These are phyloP conservation scores for Peromyscus californicus DNA, from an alignment of 2,113 vertebrate genomes.

Conservation along the genomic window DNA sequence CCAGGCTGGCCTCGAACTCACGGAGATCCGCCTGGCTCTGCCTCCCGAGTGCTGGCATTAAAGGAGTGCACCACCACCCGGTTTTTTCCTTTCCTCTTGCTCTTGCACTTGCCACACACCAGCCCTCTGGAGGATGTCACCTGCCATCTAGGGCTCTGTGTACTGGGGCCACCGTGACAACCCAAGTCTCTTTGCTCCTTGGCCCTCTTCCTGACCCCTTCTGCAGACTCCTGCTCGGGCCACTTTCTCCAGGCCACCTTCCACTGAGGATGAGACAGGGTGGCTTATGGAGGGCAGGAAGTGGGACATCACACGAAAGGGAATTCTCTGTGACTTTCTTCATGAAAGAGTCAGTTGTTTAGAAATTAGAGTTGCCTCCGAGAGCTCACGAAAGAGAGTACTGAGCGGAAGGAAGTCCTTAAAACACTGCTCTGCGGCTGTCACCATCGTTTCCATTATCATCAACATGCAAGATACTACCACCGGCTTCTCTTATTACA, in stretches of 20 bases:
- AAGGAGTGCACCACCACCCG: too few relatives aligned
- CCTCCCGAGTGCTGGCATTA: too few relatives aligned
- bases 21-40: too few relatives aligned
- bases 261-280: not conserved
- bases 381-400: not conserved
- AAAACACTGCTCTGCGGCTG: too few relatives aligned
- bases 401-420: not conserved
- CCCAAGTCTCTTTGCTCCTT: not conserved
- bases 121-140: not conserved
- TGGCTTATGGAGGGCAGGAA: not conserved
- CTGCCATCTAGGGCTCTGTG: too few relatives aligned
- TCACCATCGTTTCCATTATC: not conserved
- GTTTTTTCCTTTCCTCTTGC: not conserved
- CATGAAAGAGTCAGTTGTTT: not conserved
- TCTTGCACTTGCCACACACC: not conserved
- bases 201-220: not conserved
- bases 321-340: not conserved
- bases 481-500: not conserved
- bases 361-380: not conserved
- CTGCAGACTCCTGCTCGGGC: too few relatives aligned
- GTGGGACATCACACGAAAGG: not conserved
- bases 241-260: not conserved
- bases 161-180: not conserved
- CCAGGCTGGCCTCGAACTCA: too few relatives aligned
- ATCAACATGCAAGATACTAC: not conserved